phyloP scores from a whole-genome alignment of 2,113 vertebrate species.

The Ariopsis seemanni region DNA sequence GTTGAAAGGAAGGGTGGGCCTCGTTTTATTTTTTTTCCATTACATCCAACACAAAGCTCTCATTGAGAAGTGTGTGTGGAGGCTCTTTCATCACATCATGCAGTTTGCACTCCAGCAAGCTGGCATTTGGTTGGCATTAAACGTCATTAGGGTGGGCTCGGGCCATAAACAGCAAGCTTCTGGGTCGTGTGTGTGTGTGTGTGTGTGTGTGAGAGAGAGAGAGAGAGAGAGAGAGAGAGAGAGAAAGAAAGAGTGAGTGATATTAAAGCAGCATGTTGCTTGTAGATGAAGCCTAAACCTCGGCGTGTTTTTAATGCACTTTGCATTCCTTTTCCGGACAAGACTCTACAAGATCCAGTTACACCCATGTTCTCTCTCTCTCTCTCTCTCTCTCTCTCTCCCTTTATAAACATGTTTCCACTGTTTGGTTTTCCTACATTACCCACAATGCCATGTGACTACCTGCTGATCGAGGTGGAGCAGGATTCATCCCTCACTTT shows the following conservation, averaged over 20 bases:
- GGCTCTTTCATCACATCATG: conserved; percentile 7
- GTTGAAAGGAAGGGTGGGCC: conserved; percentile 1
- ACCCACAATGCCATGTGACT: neutral
- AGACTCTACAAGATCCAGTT: conserved; percentile 26
- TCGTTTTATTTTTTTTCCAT: conserved; percentile 21
- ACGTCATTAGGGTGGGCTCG: neutral
- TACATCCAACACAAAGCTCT: conserved; percentile 39
- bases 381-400: neutral
- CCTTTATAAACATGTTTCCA: neutral
- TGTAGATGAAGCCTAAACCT: neutral
- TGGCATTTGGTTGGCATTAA: conserved; percentile 24
- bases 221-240: no score
- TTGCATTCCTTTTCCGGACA: conserved; percentile 33
- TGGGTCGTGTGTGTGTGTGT: neutral
- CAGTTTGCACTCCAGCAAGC: neutral
- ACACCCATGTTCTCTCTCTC: neutral
- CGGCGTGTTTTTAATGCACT: neutral
- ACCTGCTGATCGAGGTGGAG: neutral
- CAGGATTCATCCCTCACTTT: neutral
- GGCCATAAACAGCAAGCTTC: neutral
- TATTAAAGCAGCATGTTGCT: conserved; percentile 16
- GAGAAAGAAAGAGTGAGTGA: neutral
- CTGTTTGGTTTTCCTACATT: neutral
- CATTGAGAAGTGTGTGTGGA: conserved; percentile 3
- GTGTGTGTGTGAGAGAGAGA: neutral